Conservation (phyloP, 1,140 invertebrate genomes). For the Cydia fagiglandana region DNA sequence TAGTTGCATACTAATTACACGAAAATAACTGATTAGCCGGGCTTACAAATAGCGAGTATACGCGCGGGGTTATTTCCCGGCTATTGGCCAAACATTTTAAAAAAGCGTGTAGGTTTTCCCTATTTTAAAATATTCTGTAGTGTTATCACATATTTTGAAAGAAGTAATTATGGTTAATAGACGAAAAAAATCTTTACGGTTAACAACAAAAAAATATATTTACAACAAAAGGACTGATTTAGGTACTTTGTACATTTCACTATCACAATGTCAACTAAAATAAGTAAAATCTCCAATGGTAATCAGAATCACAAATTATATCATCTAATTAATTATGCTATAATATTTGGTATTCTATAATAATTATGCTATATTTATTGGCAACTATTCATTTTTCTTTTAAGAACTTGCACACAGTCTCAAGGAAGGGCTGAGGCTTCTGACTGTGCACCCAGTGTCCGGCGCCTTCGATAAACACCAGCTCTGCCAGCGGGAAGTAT, state of each 20-base stretch:
- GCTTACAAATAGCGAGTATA: no score
- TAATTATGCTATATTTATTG: not conserved
- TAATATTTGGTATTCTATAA: not conserved
- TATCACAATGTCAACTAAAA: constrained; percentile 31
- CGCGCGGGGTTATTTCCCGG: no score
- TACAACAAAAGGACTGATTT: constrained; percentile 32
- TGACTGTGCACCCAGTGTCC: constrained; percentile 97
- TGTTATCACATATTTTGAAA: no score
- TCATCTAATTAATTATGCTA: constrained; percentile 37
- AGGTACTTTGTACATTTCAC: not conserved
- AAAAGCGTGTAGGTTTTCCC: no score
- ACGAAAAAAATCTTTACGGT: not conserved
- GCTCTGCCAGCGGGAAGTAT: constrained; percentile 87
- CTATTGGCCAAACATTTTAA: not conserved
- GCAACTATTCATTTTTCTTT: constrained; percentile 56
- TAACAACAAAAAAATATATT: constrained; percentile 34
- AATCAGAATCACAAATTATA: constrained; percentile 15
- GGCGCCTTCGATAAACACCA: constrained; percentile 87
- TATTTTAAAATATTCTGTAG: no score
- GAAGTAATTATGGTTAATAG: no score
- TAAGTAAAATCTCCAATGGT: constrained; percentile 30
- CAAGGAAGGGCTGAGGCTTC: constrained; percentile 90
- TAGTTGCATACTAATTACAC: not conserved
- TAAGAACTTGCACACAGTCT: constrained; percentile 79
- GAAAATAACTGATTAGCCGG: not conserved